A percentile compares a stretch with the other conserved stretches of the same genome.
phyloP scores from a whole-genome alignment of 2,113 vertebrate genomes.

The Hemiscyllium ocellatum region DNA sequence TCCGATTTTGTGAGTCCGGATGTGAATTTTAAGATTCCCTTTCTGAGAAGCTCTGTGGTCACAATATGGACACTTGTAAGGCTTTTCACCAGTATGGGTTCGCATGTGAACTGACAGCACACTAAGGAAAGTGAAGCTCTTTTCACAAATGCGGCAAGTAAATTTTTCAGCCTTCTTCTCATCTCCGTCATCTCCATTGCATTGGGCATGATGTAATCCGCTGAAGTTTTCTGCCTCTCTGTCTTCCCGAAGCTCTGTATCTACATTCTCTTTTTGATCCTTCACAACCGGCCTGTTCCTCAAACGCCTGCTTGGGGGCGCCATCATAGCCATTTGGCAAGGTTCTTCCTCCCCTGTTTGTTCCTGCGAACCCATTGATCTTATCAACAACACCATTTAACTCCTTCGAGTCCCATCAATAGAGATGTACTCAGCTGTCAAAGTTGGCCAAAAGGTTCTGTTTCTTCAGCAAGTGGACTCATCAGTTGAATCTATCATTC shows the following conservation, averaged over 20 bases:
- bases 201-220: slow-evolving; percentile 45
- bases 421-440: background rate
- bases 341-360: background rate
- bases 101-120: slow-evolving; percentile 93
- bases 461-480: background rate
- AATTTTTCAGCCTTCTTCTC: slow-evolving; percentile 65
- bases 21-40: slow-evolving; percentile 91
- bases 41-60: slow-evolving; percentile 91
- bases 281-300: slow-evolving; percentile 47
- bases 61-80: slow-evolving; percentile 95
- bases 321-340: background rate
- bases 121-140: slow-evolving; percentile 91
- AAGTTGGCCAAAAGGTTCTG: background rate
- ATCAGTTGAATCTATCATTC: background rate
- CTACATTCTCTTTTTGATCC: slow-evolving; percentile 61
- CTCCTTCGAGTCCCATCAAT: background rate
- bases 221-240: slow-evolving; percentile 42
- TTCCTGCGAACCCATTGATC: background rate
- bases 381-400: background rate
- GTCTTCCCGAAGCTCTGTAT: slow-evolving; percentile 63
- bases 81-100: slow-evolving; percentile 85
- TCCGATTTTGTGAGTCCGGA: slow-evolving; percentile 83
- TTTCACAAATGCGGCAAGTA: slow-evolving; percentile 81
- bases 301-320: background rate
- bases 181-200: slow-evolving; percentile 51